Evolutionary conservation across 2,113 vertebrate species (phyloP).

Genomic region (Poeciliopsis prolifica): DNA sequence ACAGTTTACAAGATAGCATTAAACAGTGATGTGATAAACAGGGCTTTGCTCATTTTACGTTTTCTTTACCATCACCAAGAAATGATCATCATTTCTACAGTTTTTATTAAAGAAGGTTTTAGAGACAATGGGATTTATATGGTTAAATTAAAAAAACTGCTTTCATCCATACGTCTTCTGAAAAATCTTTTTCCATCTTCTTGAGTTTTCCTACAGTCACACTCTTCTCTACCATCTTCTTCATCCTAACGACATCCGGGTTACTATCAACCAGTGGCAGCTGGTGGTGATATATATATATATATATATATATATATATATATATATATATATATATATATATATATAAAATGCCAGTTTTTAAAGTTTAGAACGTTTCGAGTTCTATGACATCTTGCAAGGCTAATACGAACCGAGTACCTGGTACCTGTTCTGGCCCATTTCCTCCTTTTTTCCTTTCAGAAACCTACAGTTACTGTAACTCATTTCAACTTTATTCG

Average conservation of each 20-base stretch:
- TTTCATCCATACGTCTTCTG: neutral
- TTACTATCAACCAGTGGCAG: neutral
- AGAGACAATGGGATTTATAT: slow-evolving; percentile 12
- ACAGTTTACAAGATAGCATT: slow-evolving; percentile 39
- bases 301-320: too few species aligned
- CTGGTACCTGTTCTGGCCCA: neutral
- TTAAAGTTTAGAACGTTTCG: neutral
- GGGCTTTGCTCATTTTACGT: slow-evolving; percentile 22
- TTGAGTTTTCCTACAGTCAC: slow-evolving; percentile 11
- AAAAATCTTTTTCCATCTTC: neutral
- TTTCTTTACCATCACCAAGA: neutral
- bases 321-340: too few species aligned
- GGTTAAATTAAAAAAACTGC: neutral
- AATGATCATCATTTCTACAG: slow-evolving; percentile 2
- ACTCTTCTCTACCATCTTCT: slow-evolving; percentile 8
- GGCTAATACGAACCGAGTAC: neutral
- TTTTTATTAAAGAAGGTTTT: neutral
- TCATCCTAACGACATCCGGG: neutral
- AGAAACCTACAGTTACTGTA: slow-evolving; percentile 23
- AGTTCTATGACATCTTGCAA: neutral
- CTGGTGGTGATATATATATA: too few species aligned
- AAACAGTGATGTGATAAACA: slow-evolving; percentile 39
- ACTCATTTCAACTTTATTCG: slow-evolving; percentile 7
- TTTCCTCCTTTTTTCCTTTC: slow-evolving; percentile 28
- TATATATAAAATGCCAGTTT: neutral